Percentiles rank a stretch among this genome's conserved stretches.
These are phyloP conservation scores for Anolis apletophallus DNA, from an alignment of 2,797 vertebrate genomes.

Conservation along the genomic window DNA sequence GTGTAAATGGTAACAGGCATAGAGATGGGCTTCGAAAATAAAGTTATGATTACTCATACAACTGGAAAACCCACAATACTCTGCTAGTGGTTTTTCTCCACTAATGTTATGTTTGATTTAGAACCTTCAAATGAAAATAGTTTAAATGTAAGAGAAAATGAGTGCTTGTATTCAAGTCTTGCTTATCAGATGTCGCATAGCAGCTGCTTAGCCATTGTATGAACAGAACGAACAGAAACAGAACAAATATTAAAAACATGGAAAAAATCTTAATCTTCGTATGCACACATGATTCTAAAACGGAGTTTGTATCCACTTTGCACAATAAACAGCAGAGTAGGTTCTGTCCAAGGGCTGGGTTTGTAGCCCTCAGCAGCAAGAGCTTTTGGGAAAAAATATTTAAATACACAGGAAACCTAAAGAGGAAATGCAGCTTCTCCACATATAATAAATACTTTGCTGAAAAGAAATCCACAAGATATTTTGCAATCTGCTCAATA, in stretches of 20 bases:
- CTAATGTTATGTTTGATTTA: background rate
- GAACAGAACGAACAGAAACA: background rate
- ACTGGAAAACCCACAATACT: background rate
- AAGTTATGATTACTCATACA: background rate
- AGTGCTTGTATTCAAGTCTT: background rate
- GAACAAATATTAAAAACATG: background rate
- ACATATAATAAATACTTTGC: conserved; percentile 46
- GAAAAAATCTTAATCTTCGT: background rate
- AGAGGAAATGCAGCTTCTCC: conserved; percentile 44
- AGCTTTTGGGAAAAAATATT: conserved; percentile 53
- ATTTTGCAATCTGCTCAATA: conserved; percentile 56
- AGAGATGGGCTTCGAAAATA: background rate
- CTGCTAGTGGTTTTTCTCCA: background rate
- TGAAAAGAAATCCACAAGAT: conserved; percentile 53
- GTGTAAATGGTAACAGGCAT: too few relatives aligned
- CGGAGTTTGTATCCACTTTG: background rate
- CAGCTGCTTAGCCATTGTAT: background rate
- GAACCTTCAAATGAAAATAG: too few relatives aligned
- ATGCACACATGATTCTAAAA: background rate
- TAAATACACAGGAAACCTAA: conserved; percentile 47
- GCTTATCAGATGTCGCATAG: background rate
- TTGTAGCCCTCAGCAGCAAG: background rate
- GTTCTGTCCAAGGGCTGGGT: background rate
- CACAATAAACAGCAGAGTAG: background rate
- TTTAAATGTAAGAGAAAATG: too few relatives aligned